Conservation (phyloP, 2,888 invertebrate genomes). For the Diarsia brunnea region DNA sequence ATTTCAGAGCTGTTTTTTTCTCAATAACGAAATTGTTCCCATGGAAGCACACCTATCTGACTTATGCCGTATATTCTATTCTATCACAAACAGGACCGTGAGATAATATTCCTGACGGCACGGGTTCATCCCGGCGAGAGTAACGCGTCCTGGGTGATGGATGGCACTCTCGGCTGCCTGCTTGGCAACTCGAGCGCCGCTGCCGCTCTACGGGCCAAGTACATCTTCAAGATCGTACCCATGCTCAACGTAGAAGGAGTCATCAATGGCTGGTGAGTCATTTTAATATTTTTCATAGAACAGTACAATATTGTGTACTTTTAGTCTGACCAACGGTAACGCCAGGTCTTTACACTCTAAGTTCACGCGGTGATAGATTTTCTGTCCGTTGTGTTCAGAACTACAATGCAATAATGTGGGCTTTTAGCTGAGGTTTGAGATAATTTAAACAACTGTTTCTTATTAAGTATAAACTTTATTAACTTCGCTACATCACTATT, state of each 20-base stretch:
- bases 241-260: constrained; percentile 98
- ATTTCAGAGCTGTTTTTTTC: not conserved
- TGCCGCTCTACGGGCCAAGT: constrained; percentile 92
- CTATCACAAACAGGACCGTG: constrained; percentile 88
- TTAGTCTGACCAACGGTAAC: not conserved
- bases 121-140: constrained; percentile 97
- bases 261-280: constrained; percentile 95
- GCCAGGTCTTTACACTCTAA: not conserved
- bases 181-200: constrained; percentile 91
- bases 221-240: constrained; percentile 96
- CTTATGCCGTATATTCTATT: not conserved
- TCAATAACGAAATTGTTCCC: too few species aligned
- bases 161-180: constrained; percentile 93
- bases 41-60: too few species aligned
- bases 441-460: constrained; percentile 71
- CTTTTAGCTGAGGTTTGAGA: not conserved
- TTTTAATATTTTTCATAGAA: not conserved
- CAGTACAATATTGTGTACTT: not conserved
- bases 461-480: constrained; percentile 87
- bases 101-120: constrained; percentile 93
- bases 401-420: not conserved
- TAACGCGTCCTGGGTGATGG: constrained; percentile 97
- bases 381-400: not conserved
- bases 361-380: not conserved
- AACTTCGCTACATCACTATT: constrained; percentile 87